These are phyloP conservation scores for Lycopodina hypogea DNA, from an alignment of 37 sponge, comb jelly and placozoan genomes.

Conservation along the genomic window DNA sequence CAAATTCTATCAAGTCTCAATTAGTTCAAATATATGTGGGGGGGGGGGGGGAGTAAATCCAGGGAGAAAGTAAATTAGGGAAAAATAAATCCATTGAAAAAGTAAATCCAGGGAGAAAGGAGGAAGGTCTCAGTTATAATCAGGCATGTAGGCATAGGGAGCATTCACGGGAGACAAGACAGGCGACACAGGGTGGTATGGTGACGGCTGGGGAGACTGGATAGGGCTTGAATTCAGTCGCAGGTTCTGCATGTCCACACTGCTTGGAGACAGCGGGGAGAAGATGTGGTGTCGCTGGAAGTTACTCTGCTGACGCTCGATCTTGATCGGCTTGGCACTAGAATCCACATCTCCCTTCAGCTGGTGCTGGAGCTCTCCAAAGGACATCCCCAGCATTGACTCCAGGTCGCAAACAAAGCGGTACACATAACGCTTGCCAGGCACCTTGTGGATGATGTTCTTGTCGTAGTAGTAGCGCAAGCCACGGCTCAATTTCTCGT, in stretches of 20 bases:
- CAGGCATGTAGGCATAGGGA: constrained; percentile 45
- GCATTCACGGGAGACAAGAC: constrained; percentile 54
- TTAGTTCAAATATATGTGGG: too few relatives aligned
- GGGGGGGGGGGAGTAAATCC: too few relatives aligned
- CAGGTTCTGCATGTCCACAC: constrained; percentile 50
- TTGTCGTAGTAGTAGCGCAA: constrained; percentile 98
- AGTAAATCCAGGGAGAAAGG: too few relatives aligned
- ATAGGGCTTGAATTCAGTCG: constrained; percentile 47
- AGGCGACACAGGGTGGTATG: constrained; percentile 55
- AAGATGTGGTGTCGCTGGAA: constrained; percentile 3
- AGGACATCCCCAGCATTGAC: constrained; percentile 85
- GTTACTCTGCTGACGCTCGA: constrained; percentile 42
- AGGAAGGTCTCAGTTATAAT: background rate
- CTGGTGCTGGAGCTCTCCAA: constrained; percentile 75
- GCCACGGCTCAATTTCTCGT: constrained; percentile 87
- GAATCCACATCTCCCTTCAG: constrained; percentile 43
- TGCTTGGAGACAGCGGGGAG: constrained; percentile 27
- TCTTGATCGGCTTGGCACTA: constrained; percentile 53
- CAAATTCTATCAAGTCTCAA: too few relatives aligned
- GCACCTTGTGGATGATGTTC: constrained; percentile 98
- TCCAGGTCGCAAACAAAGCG: constrained; percentile 93
- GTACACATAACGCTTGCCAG: constrained; percentile 95
- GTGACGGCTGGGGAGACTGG: constrained; percentile 48
- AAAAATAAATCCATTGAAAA: too few relatives aligned
- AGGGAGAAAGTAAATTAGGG: too few relatives aligned